Conservation (phyloP, 1,140 invertebrate genomes). For the Papilio xuthus region DNA sequence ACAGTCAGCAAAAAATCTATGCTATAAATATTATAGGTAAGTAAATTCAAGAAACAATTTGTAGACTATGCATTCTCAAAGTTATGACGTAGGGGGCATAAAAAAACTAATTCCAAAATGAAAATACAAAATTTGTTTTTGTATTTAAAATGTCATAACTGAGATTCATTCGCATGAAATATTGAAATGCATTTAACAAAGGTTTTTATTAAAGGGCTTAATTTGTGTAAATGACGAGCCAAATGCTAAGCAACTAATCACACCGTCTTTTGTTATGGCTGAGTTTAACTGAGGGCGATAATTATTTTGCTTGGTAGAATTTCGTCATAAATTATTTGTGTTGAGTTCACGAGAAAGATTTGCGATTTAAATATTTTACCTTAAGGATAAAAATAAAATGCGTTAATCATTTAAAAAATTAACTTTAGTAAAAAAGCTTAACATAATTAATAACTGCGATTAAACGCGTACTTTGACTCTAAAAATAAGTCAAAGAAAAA, state of each 20-base stretch:
- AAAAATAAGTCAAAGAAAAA: too few species aligned
- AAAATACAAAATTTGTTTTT: not conserved
- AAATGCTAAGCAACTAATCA: slow-evolving; percentile 23
- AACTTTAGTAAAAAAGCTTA: too few species aligned
- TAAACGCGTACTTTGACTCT: too few species aligned
- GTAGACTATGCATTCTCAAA: not conserved
- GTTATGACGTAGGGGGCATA: too few species aligned
- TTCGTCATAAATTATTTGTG: not conserved
- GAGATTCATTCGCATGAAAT: not conserved
- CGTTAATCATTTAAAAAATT: too few species aligned
- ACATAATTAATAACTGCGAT: too few species aligned
- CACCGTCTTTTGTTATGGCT: slow-evolving; percentile 6
- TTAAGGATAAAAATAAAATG: too few species aligned
- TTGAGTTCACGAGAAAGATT: not conserved
- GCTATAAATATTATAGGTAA: not conserved
- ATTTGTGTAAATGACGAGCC: slow-evolving; percentile 24
- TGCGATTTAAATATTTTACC: too few species aligned
- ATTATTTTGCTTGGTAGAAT: not conserved
- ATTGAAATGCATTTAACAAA: not conserved
- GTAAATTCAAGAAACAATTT: not conserved
- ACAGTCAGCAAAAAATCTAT: not conserved
- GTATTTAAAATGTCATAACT: not conserved
- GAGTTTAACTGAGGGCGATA: not conserved
- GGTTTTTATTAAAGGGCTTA: not conserved
- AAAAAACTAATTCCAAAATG: not conserved